Evolutionary conservation across 2,888 invertebrate species (phyloP).

Genomic region (Tetragnatha montana): DNA sequence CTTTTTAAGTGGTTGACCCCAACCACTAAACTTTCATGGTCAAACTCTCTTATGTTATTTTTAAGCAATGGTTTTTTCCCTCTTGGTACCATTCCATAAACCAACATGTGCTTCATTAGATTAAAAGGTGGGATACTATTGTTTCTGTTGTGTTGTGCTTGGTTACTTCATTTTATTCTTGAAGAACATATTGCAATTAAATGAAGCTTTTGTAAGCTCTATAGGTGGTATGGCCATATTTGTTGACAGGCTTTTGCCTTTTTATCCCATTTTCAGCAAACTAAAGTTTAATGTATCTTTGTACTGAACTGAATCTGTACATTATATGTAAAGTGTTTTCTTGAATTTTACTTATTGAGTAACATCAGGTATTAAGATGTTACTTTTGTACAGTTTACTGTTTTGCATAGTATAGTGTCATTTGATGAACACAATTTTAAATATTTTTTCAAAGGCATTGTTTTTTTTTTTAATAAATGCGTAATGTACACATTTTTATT

Average conservation of each 20-base stretch:
- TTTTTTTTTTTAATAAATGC: slow-evolving; percentile 4
- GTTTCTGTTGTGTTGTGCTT: no score
- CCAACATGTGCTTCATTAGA: no score
- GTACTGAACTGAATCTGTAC: slow-evolving; percentile 38
- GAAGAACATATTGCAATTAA: no score
- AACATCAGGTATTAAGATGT: slow-evolving; percentile 6
- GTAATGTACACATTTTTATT: no score
- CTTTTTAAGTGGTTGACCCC: no score
- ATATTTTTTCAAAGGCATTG: slow-evolving; percentile 24
- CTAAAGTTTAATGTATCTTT: slow-evolving; percentile 8
- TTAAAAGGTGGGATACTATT: no score
- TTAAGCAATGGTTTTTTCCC: no score
- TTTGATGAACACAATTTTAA: slow-evolving; percentile 35
- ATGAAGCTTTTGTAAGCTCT: no score
- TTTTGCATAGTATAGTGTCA: slow-evolving; percentile 36
- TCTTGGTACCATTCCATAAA: no score
- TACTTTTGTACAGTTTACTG: slow-evolving; percentile 51
- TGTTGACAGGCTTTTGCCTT: neutral
- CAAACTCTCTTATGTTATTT: no score
- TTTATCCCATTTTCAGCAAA: neutral
- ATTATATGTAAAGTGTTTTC: neutral
- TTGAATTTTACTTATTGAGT: slow-evolving; percentile 25
- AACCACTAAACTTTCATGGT: no score
- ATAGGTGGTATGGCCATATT: neutral
- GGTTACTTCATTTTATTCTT: no score